Evolutionary conservation across 1,140 invertebrate species (phyloP).

Genomic region (Paraescarpia echinospica): DNA sequence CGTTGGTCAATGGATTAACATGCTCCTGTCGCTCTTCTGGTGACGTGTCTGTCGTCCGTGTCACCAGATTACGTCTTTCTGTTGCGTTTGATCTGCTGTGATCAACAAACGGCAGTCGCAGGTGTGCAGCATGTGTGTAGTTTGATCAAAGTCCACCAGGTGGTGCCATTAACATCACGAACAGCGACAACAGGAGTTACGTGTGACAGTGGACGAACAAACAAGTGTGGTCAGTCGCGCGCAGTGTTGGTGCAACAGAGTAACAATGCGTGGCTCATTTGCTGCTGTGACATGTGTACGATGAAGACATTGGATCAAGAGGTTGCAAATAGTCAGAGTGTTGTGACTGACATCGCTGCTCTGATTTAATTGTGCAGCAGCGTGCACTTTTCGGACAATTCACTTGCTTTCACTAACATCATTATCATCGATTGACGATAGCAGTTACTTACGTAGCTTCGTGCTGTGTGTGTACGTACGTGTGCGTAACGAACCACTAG

Average conservation of each 20-base stretch:
- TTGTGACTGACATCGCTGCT: background rate
- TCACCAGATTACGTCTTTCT: background rate
- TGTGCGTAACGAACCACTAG: background rate
- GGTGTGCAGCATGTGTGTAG: background rate
- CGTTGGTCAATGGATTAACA: background rate
- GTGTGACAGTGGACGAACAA: background rate
- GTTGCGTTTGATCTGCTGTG: background rate
- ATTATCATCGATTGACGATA: background rate
- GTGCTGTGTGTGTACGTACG: background rate
- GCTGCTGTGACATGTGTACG: background rate
- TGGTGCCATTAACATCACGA: background rate
- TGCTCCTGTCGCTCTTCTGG: background rate
- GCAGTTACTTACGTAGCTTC: background rate
- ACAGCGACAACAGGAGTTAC: background rate
- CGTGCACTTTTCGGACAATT: background rate
- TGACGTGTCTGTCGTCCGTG: background rate
- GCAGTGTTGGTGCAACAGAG: background rate
- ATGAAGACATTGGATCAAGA: background rate
- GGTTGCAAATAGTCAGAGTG: background rate
- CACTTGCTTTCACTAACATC: slow-evolving; percentile 5
- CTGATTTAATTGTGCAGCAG: background rate
- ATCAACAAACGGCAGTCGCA: too few species aligned
- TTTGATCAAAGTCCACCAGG: background rate
- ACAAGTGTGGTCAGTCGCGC: background rate
- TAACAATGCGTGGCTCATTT: background rate